Base-by-base conservation (phyloP, 2,797 vertebrate species). In the Darevskia mixta region DNA sequence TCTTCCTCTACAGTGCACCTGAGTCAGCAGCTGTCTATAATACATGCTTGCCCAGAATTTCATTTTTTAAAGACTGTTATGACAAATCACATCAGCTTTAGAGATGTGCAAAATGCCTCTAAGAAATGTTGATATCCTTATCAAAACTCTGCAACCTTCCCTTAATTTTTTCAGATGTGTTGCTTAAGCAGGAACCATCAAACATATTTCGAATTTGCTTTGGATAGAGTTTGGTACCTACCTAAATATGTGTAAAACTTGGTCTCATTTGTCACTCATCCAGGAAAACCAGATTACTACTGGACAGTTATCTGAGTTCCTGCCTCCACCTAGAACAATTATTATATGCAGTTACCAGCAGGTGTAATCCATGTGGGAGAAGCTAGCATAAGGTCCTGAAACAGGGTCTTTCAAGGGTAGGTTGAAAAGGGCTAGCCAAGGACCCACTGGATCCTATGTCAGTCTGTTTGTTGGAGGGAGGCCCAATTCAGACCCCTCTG, bases 21-120 rank as follows among this genome's bases (percentile, higher is more conserved):
- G 86, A 94, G 89, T 94, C 91, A 95, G 92, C 89, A 93, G 91
- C 91, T 94, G 89, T 92, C 93, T 85, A 82, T 79, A 93, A 87
- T 55, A 88, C 88, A 89, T 83, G 86, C 3, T 15, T 89, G 73
- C 92, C 86, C 85, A 77, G 87, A 94, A 95, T 95, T 84, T 86
- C 8, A 58, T 58, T 49, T 38, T 64, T 49, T 88, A 92, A 84
- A 95, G 91, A 80, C 71, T 81, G 86, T 92, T 93, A 80, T 94
- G 92, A 45, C 87, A 95, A 93, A 92, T 88, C 27, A 55, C 58
- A 86, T 93, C 0, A n/a, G 45, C 27, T 83, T 58, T 43, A 25
- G 35, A 29, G 11, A 29, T 71, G 20, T 58, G 1, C 45, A 83
- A 69, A 78, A 69, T 35, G 71, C 10, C 13, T 35, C 75, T 61